Percentiles rank a stretch among this genome's conserved stretches.
Conservation (phyloP, 1,140 invertebrate genomes). For the Manduca sexta region DNA sequence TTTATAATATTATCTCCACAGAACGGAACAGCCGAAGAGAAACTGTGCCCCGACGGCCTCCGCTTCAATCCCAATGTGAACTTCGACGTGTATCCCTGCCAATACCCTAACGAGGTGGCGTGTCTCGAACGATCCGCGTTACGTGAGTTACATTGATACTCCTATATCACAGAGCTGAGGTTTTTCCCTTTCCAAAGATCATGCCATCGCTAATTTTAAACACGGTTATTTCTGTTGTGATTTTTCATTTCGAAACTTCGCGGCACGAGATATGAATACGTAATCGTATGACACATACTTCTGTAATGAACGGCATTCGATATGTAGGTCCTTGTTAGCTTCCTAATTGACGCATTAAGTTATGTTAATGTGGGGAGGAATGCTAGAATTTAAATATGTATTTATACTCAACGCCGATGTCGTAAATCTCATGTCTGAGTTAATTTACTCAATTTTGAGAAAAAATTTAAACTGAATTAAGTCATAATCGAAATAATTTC, state of each 20-base stretch:
- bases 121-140: conserved; percentile 80
- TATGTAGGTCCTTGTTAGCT: neutral
- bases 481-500: too few relatives aligned
- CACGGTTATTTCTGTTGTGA: conserved; percentile 1
- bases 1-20: conserved; percentile 25
- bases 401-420: too few relatives aligned
- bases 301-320: neutral
- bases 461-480: too few relatives aligned
- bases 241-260: neutral
- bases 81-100: conserved; percentile 83
- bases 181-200: conserved; percentile 4
- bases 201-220: conserved; percentile 18
- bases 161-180: neutral
- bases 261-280: conserved; percentile 1
- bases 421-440: too few relatives aligned
- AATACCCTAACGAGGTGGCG: conserved; percentile 87
- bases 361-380: neutral
- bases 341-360: conserved; percentile 1
- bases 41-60: conserved; percentile 88
- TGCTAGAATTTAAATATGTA: neutral
- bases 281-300: neutral
- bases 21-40: conserved; percentile 83
- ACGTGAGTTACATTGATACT: conserved; percentile 76
- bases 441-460: too few relatives aligned
- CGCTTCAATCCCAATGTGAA: conserved; percentile 84